Conservation (phyloP, 2,797 vertebrate genomes). For the Botia kubotai region DNA sequence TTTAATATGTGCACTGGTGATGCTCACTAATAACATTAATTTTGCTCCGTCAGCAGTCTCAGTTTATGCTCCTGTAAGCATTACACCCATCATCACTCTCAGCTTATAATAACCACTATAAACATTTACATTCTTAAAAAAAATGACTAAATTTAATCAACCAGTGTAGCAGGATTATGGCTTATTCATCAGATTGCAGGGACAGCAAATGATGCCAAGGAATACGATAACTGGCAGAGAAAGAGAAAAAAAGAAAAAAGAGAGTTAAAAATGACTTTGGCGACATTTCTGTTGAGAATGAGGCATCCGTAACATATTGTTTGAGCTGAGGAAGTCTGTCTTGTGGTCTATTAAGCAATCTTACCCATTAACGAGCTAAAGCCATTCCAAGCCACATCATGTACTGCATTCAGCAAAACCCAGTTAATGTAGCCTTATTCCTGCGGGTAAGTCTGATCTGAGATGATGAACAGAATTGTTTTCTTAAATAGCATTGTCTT, state of each 20-base stretch:
- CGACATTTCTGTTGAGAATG: conserved; percentile 58
- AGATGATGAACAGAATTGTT: neutral
- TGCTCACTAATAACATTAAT: conserved; percentile 33
- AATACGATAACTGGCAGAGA: conserved; percentile 41
- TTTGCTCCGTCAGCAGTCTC: conserved; percentile 23
- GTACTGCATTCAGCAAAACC: conserved; percentile 52
- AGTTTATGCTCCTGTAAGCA: conserved; percentile 63
- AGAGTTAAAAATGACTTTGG: conserved; percentile 16
- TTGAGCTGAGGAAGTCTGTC: conserved; percentile 46
- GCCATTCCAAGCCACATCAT: conserved; percentile 50
- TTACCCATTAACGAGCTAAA: conserved; percentile 50
- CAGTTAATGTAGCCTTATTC: conserved; percentile 44
- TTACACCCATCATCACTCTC: conserved; percentile 34
- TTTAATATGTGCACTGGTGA: conserved; percentile 20
- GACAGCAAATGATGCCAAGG: conserved; percentile 51
- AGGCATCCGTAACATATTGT: conserved; percentile 48
- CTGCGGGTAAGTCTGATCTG: conserved; percentile 30
- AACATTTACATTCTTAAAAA: conserved; percentile 66
- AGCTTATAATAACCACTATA: conserved; percentile 50
- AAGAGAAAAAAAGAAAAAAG: neutral
- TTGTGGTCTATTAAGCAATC: conserved; percentile 56
- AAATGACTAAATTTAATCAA: conserved; percentile 67
- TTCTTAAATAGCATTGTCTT: conserved; percentile 53
- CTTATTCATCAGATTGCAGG: conserved; percentile 63
- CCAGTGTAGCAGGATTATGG: conserved; percentile 54